These are phyloP conservation scores for Peromyscus melanophrys DNA, from an alignment of 2,797 vertebrate species.

Conservation along the genomic window DNA sequence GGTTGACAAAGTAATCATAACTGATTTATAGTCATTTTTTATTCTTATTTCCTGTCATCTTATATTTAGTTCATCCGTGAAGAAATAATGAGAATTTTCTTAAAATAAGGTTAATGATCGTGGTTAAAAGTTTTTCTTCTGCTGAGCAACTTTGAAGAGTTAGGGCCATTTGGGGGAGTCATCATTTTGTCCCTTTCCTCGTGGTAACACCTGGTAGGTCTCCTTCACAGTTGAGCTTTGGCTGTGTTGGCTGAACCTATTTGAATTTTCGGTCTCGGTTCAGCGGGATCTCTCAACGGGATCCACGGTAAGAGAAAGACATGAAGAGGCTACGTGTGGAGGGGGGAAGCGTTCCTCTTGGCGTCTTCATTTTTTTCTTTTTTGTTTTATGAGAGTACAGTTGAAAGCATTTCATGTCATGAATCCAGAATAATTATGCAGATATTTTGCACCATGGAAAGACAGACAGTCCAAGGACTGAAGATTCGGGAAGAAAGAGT, in stretches of 20 bases:
- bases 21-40: neutral
- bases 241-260: conserved; percentile 50
- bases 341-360: neutral
- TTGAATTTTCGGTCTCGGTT: neutral
- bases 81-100: neutral
- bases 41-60: neutral
- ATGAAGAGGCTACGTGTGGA: neutral
- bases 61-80: neutral
- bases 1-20: conserved; percentile 16
- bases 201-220: conserved; percentile 1
- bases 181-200: conserved; percentile 58
- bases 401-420: neutral
- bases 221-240: conserved; percentile 54
- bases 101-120: conserved; percentile 1
- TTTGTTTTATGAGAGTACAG: conserved; percentile 8
- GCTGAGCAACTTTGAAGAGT: neutral
- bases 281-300: neutral
- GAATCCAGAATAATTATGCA: conserved; percentile 50
- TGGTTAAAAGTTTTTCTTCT: conserved; percentile 1
- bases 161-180: neutral
- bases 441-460: conserved; percentile 34
- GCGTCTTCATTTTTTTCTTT: neutral
- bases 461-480: neutral
- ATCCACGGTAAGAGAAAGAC: conserved; percentile 14
- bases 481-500: neutral